Evolutionary conservation across 2,113 vertebrate genomes (phyloP), one percentile per base, ranked within the genome.

Genomic region (Actenoides lindsayi): DNA sequence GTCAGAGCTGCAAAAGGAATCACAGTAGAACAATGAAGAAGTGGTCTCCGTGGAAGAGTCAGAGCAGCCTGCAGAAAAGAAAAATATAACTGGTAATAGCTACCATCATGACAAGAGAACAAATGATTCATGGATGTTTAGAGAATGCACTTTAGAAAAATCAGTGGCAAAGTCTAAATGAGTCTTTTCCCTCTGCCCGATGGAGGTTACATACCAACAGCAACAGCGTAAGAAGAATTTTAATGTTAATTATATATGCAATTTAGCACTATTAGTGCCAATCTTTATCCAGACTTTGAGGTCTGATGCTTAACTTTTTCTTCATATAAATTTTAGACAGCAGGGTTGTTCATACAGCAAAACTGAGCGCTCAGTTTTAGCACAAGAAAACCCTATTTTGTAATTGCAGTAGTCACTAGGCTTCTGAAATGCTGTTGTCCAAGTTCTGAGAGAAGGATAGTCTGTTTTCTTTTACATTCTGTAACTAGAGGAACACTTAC

Each of bases 21-120:
- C 96, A 99, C 95, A 14, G 99, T 99, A 87, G 99, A 99, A 80
- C 99, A 99, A 92, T 99, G 99, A 41, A 99, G 98, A 14, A 99
- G 98, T 44, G 99, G 99, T 67, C 99, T 99, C 50, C 92, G 98
- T 9, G 99, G 98, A 60, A 99, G 99, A 28, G 97, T 98, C 71
- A 99, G 84, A 11, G 99, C 99, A 64, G 98, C 99, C 99, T 99
- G 97, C 4, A 59, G 73, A 60, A 74, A 82, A 90, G 59, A 71
- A 90, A 90, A 96, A 94, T 27, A 17, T 31, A 78, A 75, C n/a
- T 39, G 56, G 68, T 42, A 81, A 87, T 31, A 16, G 39, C 13
- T 57, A 93, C 37, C 80, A 18, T 19, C 1, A 8, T 42, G 37
- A 84, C 16, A 84, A 90, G 44, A 77, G 54, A 87, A 31, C 3